These are phyloP conservation scores for Trypoxylon attenuatum DNA, from an alignment of 2,888 invertebrate species.

Conservation along the genomic window DNA sequence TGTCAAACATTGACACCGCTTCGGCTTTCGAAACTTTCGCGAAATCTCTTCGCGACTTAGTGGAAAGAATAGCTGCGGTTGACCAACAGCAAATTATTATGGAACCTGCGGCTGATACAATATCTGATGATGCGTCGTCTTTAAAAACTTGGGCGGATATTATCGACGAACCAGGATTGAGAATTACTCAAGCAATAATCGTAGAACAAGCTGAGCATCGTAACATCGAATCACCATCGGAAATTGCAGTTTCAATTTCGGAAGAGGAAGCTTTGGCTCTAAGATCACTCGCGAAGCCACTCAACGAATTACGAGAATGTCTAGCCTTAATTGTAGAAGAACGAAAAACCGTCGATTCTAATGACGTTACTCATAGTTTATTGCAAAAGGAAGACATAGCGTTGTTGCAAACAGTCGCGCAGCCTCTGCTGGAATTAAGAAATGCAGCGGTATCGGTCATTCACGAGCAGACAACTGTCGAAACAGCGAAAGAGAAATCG, in stretches of 20 bases:
- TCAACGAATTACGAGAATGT: constrained; percentile 64
- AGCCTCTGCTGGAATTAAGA: constrained; percentile 66
- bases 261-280: constrained; percentile 45
- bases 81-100: constrained; percentile 46
- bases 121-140: constrained; percentile 51
- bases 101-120: constrained; percentile 71
- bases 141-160: constrained; percentile 52
- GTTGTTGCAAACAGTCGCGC: constrained; percentile 59
- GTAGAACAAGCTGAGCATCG: constrained; percentile 33
- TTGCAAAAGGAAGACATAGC: constrained; percentile 58
- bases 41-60: constrained; percentile 35
- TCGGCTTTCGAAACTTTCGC: constrained; percentile 73
- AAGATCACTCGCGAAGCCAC: constrained; percentile 59
- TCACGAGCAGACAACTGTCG: constrained; percentile 61
- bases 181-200: constrained; percentile 23
- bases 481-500: constrained; percentile 44
- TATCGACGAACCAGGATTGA: constrained; percentile 32
- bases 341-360: constrained; percentile 50
- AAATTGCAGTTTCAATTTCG: constrained; percentile 40
- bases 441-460: constrained; percentile 65
- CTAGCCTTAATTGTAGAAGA: constrained; percentile 64
- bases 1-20: constrained; percentile 40
- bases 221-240: constrained; percentile 36
- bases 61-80: constrained; percentile 35
- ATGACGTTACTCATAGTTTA: constrained; percentile 34